Evolutionary conservation across 1,140 invertebrate species (phyloP), one percentile per base, ranked within the genome.

Genomic region (Helicoverpa zea): DNA sequence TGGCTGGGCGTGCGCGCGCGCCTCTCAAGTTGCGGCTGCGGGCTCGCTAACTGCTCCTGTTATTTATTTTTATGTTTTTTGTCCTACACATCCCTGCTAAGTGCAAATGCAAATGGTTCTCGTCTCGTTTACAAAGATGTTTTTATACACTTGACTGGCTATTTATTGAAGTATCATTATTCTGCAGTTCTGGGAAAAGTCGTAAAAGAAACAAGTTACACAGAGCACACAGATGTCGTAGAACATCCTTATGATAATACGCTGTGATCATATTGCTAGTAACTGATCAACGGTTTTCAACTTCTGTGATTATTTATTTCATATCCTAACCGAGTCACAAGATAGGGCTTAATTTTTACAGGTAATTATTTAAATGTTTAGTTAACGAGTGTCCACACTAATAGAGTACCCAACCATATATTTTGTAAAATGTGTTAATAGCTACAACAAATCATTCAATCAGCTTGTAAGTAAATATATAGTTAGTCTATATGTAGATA

Each of bases 31-130:
- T 82, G 79, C 49, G 77, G 61, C 68, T 54, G 83, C 86, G 72
- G 75, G 66, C 81, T 77, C 78, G 83, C 85, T 86, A 86, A 87
- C 89, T 86, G 85, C 86, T 88, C 84, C 54, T 83, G 86, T 89
- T 89, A 86, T 88, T 92, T 89, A 83, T 88, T 91, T 89, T 88
- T 89, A 82, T 81, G 47, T 86, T 84, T 88, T 88, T 88, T 88
- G 79, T 85, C 82, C 79, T 80, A 86, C 84, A 80, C 84, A 88
- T 90, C 88, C 84, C 80, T 80, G 86, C 86, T 91, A 90, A 91
- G 91, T 93, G 90, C 88, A 90, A 88, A 90, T 88, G 89, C 87
- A 92, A 93, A 92, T 91, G 88, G 87, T 84, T 86, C 87, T 89
- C 85, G 84, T 91, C 88, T 90, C 86, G 85, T 91, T 91, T 90